A percentile compares a stretch with the other conserved stretches of the same genome.
These are phyloP conservation scores for Trididemnum clinides DNA, from an alignment of 23 tunicate genomes.

Conservation along the genomic window DNA sequence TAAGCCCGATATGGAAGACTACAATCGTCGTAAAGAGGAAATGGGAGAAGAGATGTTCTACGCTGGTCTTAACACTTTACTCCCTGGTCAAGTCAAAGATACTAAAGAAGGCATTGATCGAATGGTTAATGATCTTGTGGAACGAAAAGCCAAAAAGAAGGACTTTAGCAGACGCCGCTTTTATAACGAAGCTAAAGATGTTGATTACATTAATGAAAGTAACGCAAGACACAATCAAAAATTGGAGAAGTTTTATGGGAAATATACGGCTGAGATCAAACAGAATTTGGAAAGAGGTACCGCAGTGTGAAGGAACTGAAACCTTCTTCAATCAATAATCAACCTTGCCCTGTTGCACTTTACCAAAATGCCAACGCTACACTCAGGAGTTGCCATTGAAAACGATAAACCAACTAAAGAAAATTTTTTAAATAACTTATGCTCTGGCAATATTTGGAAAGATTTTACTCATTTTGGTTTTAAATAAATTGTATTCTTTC, in stretches of 20 bases:
- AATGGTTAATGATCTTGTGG: slow-evolving; percentile 81
- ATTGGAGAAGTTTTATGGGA: slow-evolving; percentile 87
- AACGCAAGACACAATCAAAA: slow-evolving; percentile 80
- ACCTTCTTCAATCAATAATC: no score
- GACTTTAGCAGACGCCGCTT: slow-evolving; percentile 70
- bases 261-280: slow-evolving; percentile 92
- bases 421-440: no score
- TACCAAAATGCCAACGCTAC: no score
- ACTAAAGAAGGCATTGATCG: slow-evolving; percentile 74
- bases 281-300: slow-evolving; percentile 95
- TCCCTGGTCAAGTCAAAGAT: slow-evolving; percentile 85
- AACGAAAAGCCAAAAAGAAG: slow-evolving; percentile 77
- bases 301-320: slow-evolving; percentile 73
- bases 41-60: slow-evolving; percentile 87
- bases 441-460: no score
- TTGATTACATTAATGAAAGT: slow-evolving; percentile 92
- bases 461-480: no score
- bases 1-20: slow-evolving; percentile 79
- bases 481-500: no score
- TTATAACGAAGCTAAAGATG: slow-evolving; percentile 70
- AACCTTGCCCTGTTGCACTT: no score
- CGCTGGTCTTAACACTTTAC: slow-evolving; percentile 80
- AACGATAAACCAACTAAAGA: no score
- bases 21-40: slow-evolving; percentile 69
- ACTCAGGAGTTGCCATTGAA: no score